Conservation (phyloP, 2,888 invertebrate genomes). For the Nasonia oneida region DNA sequence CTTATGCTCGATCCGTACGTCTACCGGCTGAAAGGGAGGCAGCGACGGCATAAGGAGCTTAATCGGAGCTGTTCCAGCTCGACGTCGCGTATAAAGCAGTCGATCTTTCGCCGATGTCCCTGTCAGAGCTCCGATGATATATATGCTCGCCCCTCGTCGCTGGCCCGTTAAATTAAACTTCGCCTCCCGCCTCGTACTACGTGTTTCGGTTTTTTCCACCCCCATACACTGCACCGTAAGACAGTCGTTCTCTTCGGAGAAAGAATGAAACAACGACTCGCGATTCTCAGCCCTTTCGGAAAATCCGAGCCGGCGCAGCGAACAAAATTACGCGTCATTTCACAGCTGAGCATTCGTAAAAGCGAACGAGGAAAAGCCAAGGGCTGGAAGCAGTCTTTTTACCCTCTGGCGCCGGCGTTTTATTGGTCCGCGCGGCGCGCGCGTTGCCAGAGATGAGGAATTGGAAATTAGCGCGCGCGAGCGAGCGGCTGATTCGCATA, state of each 20-base stretch:
- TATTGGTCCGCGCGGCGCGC: not conserved
- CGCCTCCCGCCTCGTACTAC: not conserved
- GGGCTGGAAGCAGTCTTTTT: conserved; percentile 1
- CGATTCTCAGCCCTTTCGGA: not conserved
- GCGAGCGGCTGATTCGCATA: conserved; percentile 39
- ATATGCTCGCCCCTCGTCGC: conserved; percentile 11
- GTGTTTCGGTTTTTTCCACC: not conserved
- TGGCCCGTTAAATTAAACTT: conserved; percentile 36
- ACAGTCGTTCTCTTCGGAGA: not conserved
- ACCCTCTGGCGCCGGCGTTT: not conserved
- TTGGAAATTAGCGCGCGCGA: conserved; percentile 57
- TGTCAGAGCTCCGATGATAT: conserved; percentile 38
- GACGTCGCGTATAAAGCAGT: conserved; percentile 22
- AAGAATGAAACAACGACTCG: not conserved
- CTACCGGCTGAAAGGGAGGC: not conserved
- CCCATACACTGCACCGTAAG: not conserved
- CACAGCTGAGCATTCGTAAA: not conserved
- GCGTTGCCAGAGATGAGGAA: conserved; percentile 33
- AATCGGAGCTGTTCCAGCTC: not conserved
- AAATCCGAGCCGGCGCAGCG: not conserved
- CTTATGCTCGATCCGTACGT: conserved; percentile 3
- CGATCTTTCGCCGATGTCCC: conserved; percentile 41
- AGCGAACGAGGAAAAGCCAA: conserved; percentile 10
- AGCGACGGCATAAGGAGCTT: not conserved
- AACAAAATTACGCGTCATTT: conserved; percentile 43